Evolutionary conservation across 2,797 vertebrate genomes (phyloP), one percentile per base, ranked within the genome.

Genomic region (Hirundo rustica): DNA sequence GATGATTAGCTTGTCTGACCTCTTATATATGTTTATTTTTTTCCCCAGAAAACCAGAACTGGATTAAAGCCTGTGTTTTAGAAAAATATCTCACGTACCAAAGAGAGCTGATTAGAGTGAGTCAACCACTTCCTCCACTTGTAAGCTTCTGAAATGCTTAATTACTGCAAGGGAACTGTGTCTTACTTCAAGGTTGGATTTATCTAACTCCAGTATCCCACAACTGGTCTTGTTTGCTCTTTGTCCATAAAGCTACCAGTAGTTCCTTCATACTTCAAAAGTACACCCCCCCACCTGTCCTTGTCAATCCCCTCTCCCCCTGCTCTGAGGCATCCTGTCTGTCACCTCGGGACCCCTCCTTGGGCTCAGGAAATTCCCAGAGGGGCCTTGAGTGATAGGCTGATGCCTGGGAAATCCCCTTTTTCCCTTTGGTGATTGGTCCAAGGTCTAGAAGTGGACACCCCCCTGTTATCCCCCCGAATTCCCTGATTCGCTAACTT

Each of bases 41-140:
- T 18, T 18, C 6, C 7, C 7, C 13, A 10, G 38, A 38, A 38
- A 38, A 15, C 3, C 25, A 71, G 36, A 90, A 79, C 17, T n/a
- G 48, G 64, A 87, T 76, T 84, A 93, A 92, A 92, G 40, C 32
- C 29, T 58, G 29, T 76, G 26, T 70, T 93, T 92, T 64, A 86
- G 74, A 85, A 88, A 92, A 73, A 30, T 76, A 55, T 82, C 58
- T 88, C 62, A 42, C 67, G 70, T 67, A 92, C 85, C 74, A 94
- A 95, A 93, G 66, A 30, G 47, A 78, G 40, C 5, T 93, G 45
- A 95, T 82, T 82, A 91, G 9, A 92, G 44, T 50, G 67, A 92
- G 55, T 47, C 80, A 32, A 61, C 36, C 55, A 45, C 45, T 92
- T 95, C 71, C 70, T 90, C 53, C 4, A 23, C 38, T 38, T 38